A percentile compares a stretch with the other conserved stretches of the same genome.
Evolutionary conservation across 23 tunicate genomes (phyloP).

Genomic region (Phallusia fumigata): DNA sequence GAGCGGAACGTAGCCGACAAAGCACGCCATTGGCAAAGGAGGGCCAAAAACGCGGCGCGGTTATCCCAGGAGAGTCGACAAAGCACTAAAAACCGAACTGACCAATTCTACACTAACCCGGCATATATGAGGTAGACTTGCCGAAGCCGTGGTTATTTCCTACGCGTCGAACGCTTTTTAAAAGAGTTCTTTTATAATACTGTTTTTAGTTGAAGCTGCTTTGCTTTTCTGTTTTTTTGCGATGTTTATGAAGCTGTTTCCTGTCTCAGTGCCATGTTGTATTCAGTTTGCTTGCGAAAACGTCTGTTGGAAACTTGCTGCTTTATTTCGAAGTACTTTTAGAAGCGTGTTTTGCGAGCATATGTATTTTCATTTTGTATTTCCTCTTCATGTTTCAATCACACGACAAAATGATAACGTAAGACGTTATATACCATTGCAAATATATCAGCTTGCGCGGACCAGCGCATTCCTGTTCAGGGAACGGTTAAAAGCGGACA

Average conservation of each 20-base stretch:
- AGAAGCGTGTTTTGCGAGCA: too few relatives aligned
- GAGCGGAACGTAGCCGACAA: not conserved
- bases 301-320: too few relatives aligned
- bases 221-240: not conserved
- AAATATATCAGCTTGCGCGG: not conserved
- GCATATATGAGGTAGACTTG: not conserved
- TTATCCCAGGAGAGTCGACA: not conserved
- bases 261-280: not conserved
- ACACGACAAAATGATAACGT: not conserved
- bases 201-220: not conserved
- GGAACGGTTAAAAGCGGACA: not conserved
- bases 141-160: not conserved
- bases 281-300: too few relatives aligned
- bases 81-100: not conserved
- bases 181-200: not conserved
- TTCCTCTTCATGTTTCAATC: too few relatives aligned
- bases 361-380: too few relatives aligned
- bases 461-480: not conserved
- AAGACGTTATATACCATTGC: not conserved
- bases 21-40: not conserved
- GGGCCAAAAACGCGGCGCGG: not conserved
- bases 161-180: not conserved
- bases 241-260: not conserved
- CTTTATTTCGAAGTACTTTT: too few relatives aligned
- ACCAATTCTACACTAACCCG: not conserved